A percentile compares a stretch with the other conserved stretches of the same genome.
These are phyloP conservation scores for Zosterops borbonicus DNA, from an alignment of 2,113 vertebrate genomes.

Conservation along the genomic window DNA sequence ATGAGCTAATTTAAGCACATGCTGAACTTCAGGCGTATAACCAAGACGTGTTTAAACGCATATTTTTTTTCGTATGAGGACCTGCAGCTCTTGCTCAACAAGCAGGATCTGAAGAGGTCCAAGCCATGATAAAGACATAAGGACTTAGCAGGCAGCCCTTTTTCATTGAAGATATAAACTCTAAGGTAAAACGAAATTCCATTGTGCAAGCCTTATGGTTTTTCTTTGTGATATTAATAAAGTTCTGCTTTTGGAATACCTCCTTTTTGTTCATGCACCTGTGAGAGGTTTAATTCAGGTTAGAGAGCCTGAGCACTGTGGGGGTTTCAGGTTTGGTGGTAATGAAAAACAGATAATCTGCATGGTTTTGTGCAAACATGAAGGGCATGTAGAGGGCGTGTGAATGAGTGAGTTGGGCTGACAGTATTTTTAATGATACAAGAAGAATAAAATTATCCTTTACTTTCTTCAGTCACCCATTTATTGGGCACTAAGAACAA, in stretches of 20 bases:
- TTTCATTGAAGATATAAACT: background rate
- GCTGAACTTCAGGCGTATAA: conserved; percentile 10
- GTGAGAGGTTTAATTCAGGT: conserved; percentile 48
- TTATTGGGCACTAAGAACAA: conserved; percentile 77
- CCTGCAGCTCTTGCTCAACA: background rate
- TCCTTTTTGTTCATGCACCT: conserved; percentile 47
- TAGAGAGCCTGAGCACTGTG: conserved; percentile 9
- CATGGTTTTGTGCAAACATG: conserved; percentile 54
- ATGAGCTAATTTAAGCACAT: conserved; percentile 26
- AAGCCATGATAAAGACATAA: background rate
- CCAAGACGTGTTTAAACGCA: background rate
- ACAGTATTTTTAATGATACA: conserved; percentile 71
- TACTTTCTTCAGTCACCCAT: conserved; percentile 67
- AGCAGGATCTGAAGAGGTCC: background rate
- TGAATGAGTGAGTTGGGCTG: conserved; percentile 68
- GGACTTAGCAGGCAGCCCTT: background rate
- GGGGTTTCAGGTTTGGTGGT: conserved; percentile 56
- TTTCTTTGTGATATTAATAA: background rate
- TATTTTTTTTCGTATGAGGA: background rate
- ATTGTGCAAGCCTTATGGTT: background rate
- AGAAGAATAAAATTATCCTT: conserved; percentile 77
- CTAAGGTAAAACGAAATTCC: background rate
- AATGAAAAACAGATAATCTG: conserved; percentile 60
- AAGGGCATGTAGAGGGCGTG: conserved; percentile 62
- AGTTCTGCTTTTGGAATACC: background rate